Conservation (phyloP, 2,797 vertebrate species). For the Anguilla obscura region DNA sequence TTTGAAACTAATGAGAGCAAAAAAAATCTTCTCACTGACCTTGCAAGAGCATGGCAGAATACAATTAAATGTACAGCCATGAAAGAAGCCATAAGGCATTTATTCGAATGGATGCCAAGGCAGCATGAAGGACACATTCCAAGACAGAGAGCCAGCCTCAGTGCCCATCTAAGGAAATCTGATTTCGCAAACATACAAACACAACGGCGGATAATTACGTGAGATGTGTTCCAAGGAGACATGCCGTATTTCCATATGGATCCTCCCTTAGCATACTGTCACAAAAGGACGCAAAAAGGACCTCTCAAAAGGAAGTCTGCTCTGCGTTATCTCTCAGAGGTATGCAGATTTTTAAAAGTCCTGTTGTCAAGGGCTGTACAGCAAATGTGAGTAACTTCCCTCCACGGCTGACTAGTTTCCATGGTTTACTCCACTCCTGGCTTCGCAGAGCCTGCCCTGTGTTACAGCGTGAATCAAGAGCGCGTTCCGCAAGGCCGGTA, state of each 20-base stretch:
- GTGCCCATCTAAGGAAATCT: neutral
- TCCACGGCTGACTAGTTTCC: conserved; percentile 45
- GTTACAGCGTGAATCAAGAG: conserved; percentile 55
- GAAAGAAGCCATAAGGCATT: conserved; percentile 11
- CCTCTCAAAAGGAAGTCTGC: neutral
- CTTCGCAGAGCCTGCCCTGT: conserved; percentile 26
- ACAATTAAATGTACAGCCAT: neutral
- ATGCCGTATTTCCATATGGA: neutral
- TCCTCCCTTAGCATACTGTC: neutral
- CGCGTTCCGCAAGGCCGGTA: conserved; percentile 49
- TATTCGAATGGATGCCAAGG: neutral
- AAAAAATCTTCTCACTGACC: neutral
- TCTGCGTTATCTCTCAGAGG: conserved; percentile 4
- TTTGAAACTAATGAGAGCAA: neutral
- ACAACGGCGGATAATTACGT: neutral
- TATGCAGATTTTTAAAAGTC: conserved; percentile 35
- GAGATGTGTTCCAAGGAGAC: neutral
- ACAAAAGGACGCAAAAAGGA: neutral
- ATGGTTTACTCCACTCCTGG: conserved; percentile 31
- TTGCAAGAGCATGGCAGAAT: neutral
- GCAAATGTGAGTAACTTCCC: conserved; percentile 50
- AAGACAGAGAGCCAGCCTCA: neutral
- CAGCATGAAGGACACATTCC: neutral
- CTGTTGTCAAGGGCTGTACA: conserved; percentile 35
- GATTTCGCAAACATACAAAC: neutral